A percentile compares a stretch with the other conserved stretches of the same genome.
phyloP scores from a whole-genome alignment of 2,113 vertebrate species.

The Elachura formosa region DNA sequence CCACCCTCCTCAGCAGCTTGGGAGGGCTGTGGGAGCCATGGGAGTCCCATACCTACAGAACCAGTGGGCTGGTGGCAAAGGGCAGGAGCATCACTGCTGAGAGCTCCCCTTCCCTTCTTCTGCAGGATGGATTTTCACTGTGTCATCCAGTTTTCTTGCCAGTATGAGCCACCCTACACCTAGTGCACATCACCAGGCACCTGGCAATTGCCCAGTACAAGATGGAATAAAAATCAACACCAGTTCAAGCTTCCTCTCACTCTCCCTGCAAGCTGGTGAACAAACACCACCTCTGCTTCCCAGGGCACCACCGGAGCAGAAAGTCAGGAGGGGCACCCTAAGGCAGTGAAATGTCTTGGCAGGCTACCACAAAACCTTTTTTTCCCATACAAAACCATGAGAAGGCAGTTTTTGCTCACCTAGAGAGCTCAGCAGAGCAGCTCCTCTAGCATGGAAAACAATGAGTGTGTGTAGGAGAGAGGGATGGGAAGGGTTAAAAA shows the following conservation, averaged over 20 bases:
- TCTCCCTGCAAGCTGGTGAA: not conserved
- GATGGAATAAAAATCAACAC: not conserved
- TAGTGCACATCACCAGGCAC: not conserved
- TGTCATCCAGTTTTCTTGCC: not conserved
- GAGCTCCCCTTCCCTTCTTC: not conserved
- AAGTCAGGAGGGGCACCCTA: not conserved
- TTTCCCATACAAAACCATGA: not conserved
- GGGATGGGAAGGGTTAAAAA: not conserved
- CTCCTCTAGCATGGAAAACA: fast-evolving
- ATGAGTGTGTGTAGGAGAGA: not conserved
- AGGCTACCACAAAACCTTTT: not conserved
- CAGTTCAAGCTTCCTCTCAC: not conserved
- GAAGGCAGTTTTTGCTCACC: not conserved
- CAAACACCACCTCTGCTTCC: not conserved
- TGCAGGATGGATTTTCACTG: not conserved
- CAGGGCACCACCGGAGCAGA: fast-evolving
- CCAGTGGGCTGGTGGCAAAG: not conserved
- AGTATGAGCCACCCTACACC: not conserved
- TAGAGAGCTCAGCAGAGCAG: not conserved
- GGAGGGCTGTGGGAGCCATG: not conserved
- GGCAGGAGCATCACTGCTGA: not conserved
- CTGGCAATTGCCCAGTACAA: not conserved
- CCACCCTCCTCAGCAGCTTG: not conserved
- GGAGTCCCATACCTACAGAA: not conserved
- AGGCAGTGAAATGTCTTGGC: not conserved